Evolutionary conservation across 2,888 invertebrate genomes (phyloP), one percentile per base, ranked within the genome.

Genomic region (Microctonus brassicae): DNA sequence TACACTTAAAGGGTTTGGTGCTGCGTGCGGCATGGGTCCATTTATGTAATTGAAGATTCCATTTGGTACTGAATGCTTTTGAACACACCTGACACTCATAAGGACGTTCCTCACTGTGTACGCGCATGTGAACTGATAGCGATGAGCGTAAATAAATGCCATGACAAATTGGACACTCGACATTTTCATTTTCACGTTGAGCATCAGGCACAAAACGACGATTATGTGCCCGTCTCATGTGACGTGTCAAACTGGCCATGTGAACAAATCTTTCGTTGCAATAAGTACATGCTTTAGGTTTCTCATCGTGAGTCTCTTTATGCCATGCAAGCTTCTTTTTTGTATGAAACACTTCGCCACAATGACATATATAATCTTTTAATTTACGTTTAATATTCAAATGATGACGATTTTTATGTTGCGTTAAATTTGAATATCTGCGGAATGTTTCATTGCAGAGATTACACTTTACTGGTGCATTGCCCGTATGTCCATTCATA

Each of bases 211-310:
- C 90, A 84, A 93, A 95, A 82, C 92, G 91, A 71, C 93, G 91
- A 84, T 95, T 94, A 88, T 96, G 96, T 2, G 94, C 91, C 72
- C 94, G 90, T 0, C 95, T 91, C 88, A 95, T 93, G 88, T 97
- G 97, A 2, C 96, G 89, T 0, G 95, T 94, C 78, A 97, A 89
- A 80, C 94, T 94, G 7, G 95, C 93, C 79, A 92, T 91, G 88
- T 96, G 95, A 74, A 95, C 92, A 87, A 96, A 97, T 82, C 95
- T 93, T 88, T 96, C 95, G 83, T 93, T 93, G 89, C 97, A 97
- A 84, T 94, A 93, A 3, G 91, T 91, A 88, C 97, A 97, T 58
- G 94, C 92, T 87, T 95, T 94, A 36, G 96, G 95, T 83, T 93
- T 92, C 33, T 91, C 89, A 73, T 94, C 95, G 88, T 96, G 96